Evolutionary conservation across 1,140 invertebrate genomes (phyloP).

Genomic region (Muscidifurax raptorellus): DNA sequence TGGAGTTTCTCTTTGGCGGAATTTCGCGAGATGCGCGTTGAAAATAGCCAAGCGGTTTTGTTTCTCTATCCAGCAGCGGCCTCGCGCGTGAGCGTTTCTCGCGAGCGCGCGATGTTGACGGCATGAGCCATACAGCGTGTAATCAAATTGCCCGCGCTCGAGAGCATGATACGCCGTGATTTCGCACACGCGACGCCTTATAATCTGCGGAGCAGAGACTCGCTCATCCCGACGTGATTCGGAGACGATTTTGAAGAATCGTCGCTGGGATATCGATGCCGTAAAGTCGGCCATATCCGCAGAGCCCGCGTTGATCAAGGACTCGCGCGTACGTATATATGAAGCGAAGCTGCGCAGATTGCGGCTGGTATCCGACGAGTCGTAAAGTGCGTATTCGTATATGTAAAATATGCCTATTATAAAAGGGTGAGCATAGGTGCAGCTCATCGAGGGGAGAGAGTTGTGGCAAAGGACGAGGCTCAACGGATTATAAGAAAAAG

Average conservation of each 20-base stretch:
- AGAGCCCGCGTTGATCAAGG: not conserved
- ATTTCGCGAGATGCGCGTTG: slow-evolving; percentile 9
- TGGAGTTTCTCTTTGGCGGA: slow-evolving; percentile 28
- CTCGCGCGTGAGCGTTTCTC: not conserved
- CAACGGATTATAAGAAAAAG: slow-evolving; percentile 42
- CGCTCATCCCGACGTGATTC: too few relatives aligned
- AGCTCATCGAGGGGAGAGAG: not conserved
- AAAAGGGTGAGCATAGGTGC: too few relatives aligned
- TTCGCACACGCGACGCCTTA: too few relatives aligned
- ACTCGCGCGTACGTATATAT: slow-evolving; percentile 16
- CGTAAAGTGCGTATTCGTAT: slow-evolving; percentile 30
- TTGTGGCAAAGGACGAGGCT: not conserved
- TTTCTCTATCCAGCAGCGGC: not conserved
- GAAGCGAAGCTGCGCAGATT: not conserved
- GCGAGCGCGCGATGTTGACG: not conserved
- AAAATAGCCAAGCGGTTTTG: slow-evolving; percentile 34
- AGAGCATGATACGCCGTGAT: too few relatives aligned
- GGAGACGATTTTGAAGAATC: not conserved
- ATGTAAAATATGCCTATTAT: not conserved
- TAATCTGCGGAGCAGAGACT: too few relatives aligned
- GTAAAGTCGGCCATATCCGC: too few relatives aligned
- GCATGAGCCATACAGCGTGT: not conserved
- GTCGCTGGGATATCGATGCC: too few relatives aligned
- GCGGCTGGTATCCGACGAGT: not conserved
- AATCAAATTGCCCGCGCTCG: slow-evolving; percentile 1